Conservation (phyloP, 2,113 vertebrate species). For the Calonectris borealis region DNA sequence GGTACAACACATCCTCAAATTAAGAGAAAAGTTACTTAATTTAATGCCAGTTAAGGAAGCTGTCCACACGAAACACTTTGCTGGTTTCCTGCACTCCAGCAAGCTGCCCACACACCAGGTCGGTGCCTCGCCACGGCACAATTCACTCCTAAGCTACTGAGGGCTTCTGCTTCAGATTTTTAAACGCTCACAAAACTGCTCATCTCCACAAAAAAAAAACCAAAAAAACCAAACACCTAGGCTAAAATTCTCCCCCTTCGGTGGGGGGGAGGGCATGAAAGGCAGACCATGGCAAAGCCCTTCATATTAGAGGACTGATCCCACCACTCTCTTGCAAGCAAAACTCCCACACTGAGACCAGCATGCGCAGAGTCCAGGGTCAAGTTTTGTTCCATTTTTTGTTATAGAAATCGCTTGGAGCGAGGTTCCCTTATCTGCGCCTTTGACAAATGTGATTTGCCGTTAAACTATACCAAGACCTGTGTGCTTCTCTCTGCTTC, state of each 20-base stretch:
- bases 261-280: background rate
- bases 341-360: background rate
- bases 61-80: background rate
- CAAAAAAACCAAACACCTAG: background rate
- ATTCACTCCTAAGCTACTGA: background rate
- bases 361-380: background rate
- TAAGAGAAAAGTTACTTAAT: background rate
- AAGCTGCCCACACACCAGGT: background rate
- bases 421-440: background rate
- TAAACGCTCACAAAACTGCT: background rate
- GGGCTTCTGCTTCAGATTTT: background rate
- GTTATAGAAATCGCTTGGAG: background rate
- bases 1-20: background rate
- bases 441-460: conserved; percentile 30
- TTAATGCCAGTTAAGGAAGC: background rate
- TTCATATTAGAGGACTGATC: background rate
- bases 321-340: background rate
- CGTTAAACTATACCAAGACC: background rate
- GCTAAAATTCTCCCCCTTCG: background rate
- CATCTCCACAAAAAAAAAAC: background rate
- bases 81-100: background rate
- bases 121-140: accelerated
- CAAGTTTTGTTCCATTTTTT: background rate
- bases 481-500: background rate
- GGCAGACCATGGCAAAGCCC: background rate